A percentile compares a stretch with the other conserved stretches of the same genome.
These are phyloP conservation scores for Enteromius paludinosus DNA, from an alignment of 2,797 vertebrate genomes.

Conservation along the genomic window DNA sequence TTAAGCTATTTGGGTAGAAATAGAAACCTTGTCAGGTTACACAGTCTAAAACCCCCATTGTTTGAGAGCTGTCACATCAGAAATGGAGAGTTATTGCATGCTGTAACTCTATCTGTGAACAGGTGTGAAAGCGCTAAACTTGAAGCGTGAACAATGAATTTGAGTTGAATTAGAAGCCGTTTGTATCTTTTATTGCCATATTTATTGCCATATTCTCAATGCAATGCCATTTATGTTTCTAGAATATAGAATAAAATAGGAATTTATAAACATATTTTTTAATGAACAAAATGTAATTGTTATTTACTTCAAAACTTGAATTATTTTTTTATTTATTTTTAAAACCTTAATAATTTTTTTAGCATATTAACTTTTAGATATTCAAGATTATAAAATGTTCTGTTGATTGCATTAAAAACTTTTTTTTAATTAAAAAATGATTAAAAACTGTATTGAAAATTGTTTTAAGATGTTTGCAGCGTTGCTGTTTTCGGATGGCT, in stretches of 20 bases:
- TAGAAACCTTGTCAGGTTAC: constrained; percentile 66
- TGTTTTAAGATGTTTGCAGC: not conserved
- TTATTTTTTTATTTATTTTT: not conserved
- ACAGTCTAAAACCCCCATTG: constrained; percentile 59
- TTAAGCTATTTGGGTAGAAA: constrained; percentile 68
- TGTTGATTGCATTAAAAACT: not conserved
- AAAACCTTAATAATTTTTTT: not conserved
- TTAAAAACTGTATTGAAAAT: no score
- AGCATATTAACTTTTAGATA: no score
- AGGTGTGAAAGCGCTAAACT: constrained; percentile 61
- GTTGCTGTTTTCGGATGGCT: not conserved
- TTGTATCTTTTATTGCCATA: constrained; percentile 37
- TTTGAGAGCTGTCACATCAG: constrained; percentile 68
- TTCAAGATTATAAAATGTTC: no score
- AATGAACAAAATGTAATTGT: no score
- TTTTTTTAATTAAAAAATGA: no score
- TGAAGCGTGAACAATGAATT: constrained; percentile 44
- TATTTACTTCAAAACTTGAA: not conserved
- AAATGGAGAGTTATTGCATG: constrained; percentile 70
- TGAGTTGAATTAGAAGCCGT: constrained; percentile 46
- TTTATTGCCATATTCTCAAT: not conserved
- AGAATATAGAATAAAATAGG: not conserved
- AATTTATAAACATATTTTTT: not conserved
- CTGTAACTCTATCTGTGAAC: constrained; percentile 66
- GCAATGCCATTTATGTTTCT: not conserved